Percentiles rank a stretch among this genome's conserved stretches.
Evolutionary conservation across 2,888 invertebrate genomes (phyloP).

Genomic region (Piscicola geometra): DNA sequence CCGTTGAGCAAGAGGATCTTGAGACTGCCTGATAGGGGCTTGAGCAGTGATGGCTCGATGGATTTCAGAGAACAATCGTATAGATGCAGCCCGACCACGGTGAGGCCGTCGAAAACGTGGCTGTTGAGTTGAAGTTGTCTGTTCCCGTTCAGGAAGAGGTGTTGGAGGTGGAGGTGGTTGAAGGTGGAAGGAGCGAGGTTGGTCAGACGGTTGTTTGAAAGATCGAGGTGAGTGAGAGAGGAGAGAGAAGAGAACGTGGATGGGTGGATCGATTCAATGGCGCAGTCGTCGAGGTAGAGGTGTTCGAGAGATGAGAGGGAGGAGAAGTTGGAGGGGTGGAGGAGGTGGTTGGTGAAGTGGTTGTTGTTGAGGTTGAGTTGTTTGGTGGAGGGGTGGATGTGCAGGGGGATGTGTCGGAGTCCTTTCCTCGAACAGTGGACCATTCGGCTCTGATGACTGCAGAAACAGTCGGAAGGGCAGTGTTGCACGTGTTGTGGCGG

Average conservation of each 20-base stretch:
- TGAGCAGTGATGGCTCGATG: constrained; percentile 48
- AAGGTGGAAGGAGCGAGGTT: constrained; percentile 51
- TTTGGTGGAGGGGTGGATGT: constrained; percentile 49
- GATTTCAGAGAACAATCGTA: constrained; percentile 51
- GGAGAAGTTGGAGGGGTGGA: constrained; percentile 51
- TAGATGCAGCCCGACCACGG: constrained; percentile 51
- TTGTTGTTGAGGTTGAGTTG: constrained; percentile 53
- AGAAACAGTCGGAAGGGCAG: constrained; percentile 53
- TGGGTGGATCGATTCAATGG: constrained; percentile 50
- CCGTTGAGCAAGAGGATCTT: constrained; percentile 52
- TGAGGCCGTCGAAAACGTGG: constrained; percentile 50
- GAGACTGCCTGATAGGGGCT: constrained; percentile 51
- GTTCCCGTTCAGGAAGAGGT: constrained; percentile 54
- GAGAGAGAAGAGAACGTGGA: constrained; percentile 52
- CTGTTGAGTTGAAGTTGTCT: constrained; percentile 48
- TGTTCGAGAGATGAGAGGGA: constrained; percentile 48
- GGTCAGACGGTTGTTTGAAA: constrained; percentile 51
- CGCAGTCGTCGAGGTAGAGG: constrained; percentile 52
- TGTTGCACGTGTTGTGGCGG: neutral
- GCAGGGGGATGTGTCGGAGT: constrained; percentile 49
- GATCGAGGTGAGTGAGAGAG: constrained; percentile 51
- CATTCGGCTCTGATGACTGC: constrained; percentile 50
- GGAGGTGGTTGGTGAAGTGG: constrained; percentile 47
- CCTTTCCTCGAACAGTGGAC: constrained; percentile 51
- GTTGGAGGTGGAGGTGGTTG: constrained; percentile 50